Conservation (phyloP, 2,113 vertebrate species). For the Neolamprologus variostigma region DNA sequence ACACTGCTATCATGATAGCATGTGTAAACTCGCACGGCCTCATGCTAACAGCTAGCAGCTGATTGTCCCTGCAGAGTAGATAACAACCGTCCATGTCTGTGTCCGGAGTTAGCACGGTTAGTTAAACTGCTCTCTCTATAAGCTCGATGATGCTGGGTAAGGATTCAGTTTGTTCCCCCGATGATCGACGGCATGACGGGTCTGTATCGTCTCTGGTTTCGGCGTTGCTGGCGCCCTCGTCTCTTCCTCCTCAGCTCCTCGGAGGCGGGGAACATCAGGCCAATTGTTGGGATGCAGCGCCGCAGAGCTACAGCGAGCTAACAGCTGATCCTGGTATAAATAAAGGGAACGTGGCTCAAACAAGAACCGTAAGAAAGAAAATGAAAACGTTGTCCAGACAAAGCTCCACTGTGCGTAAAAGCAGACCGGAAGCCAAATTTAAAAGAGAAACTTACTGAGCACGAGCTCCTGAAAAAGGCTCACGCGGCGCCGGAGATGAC, state of each 20-base stretch:
- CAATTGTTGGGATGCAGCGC: background rate
- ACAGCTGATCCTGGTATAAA: background rate
- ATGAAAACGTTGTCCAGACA: background rate
- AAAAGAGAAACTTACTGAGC: accelerated
- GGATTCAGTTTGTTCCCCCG: background rate
- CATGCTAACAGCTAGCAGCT: background rate
- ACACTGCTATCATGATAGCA: background rate
- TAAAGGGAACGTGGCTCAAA: background rate
- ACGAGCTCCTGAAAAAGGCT: background rate
- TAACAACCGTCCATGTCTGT: background rate
- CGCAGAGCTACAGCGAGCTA: background rate
- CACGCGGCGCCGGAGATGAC: background rate
- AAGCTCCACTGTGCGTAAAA: accelerated
- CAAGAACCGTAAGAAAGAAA: background rate
- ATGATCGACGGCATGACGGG: accelerated
- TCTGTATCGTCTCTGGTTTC: background rate
- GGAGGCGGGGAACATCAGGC: background rate
- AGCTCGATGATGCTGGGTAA: background rate
- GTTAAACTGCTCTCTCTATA: background rate
- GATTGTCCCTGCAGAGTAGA: background rate
- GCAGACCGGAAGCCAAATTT: background rate
- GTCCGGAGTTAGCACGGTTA: background rate
- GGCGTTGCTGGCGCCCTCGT: accelerated
- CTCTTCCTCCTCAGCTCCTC: background rate
- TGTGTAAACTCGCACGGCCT: background rate